Conservation (phyloP, 1,140 invertebrate species). For the Carposina sasakii region DNA sequence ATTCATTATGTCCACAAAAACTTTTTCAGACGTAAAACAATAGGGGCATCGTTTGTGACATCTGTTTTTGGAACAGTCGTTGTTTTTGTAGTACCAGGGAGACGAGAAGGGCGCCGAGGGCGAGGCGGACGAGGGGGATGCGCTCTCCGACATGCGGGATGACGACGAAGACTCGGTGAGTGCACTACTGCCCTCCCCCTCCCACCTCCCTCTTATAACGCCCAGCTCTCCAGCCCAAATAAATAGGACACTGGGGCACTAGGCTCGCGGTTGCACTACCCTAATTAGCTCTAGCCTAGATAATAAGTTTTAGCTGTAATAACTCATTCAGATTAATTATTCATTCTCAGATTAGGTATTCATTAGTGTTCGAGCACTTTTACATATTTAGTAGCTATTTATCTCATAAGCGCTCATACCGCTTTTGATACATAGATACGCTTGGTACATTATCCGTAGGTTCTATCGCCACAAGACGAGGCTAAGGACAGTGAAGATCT, state of each 20-base stretch:
- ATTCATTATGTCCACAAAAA: too few relatives aligned
- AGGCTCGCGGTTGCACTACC: constrained; percentile 32
- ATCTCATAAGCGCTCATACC: constrained; percentile 38
- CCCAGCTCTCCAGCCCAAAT: constrained; percentile 27
- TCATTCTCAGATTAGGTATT: too few relatives aligned
- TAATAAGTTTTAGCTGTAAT: constrained; percentile 23
- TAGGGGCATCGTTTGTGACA: too few relatives aligned
- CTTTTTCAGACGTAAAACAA: too few relatives aligned
- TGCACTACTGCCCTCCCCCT: constrained; percentile 38
- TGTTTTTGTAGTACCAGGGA: constrained; percentile 43
- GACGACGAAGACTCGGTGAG: constrained; percentile 68
- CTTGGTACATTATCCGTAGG: constrained; percentile 60
- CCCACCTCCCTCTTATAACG: constrained; percentile 14
- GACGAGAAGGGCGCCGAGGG: constrained; percentile 48
- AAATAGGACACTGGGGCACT: constrained; percentile 59
- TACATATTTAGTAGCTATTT: constrained; percentile 25
- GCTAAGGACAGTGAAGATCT: constrained; percentile 53
- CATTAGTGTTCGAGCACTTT: constrained; percentile 28
- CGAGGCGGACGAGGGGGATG: constrained; percentile 45
- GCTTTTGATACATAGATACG: constrained; percentile 53
- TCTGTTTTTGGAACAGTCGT: too few relatives aligned
- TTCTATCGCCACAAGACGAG: constrained; percentile 65
- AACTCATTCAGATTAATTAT: too few relatives aligned
- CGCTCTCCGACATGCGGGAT: constrained; percentile 61
- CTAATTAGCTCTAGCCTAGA: constrained; percentile 43